phyloP scores from a whole-genome alignment of 2,888 invertebrate genomes.

The Lasioglossum morio region DNA sequence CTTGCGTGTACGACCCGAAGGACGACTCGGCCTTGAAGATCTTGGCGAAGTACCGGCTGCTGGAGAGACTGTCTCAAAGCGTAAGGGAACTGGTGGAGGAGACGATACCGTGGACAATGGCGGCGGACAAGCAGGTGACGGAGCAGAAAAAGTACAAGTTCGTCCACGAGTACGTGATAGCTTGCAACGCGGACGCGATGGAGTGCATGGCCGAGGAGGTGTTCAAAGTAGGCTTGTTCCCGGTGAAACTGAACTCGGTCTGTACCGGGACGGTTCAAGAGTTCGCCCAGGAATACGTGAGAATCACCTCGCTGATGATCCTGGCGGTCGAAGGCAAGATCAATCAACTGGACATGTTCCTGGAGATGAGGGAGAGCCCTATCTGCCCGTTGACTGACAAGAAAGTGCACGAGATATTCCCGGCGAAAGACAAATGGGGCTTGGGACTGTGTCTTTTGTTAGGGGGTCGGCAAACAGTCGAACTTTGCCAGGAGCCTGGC shows the following conservation, averaged over 20 bases:
- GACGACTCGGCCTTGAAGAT: constrained; percentile 82
- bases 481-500: constrained; percentile 85
- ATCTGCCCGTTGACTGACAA: constrained; percentile 72
- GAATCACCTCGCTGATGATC: constrained; percentile 74
- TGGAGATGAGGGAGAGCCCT: constrained; percentile 69
- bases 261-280: constrained; percentile 60
- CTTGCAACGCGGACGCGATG: constrained; percentile 72
- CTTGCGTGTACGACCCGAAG: constrained; percentile 83
- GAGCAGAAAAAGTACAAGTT: constrained; percentile 70
- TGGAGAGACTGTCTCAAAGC: constrained; percentile 79
- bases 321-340: constrained; percentile 75
- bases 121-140: constrained; percentile 61
- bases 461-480: constrained; percentile 88
- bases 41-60: constrained; percentile 84
- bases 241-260: constrained; percentile 69
- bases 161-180: constrained; percentile 71
- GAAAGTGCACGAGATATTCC: constrained; percentile 74
- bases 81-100: constrained; percentile 71
- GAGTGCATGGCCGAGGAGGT: constrained; percentile 71
- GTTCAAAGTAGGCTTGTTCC: constrained; percentile 70
- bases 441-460: constrained; percentile 85
- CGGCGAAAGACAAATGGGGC: constrained; percentile 75
- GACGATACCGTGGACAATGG: constrained; percentile 31
- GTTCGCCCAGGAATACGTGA: constrained; percentile 73
- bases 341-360: constrained; percentile 72